Conservation (phyloP, 2,888 invertebrate species). For the Machimus rusticus region DNA sequence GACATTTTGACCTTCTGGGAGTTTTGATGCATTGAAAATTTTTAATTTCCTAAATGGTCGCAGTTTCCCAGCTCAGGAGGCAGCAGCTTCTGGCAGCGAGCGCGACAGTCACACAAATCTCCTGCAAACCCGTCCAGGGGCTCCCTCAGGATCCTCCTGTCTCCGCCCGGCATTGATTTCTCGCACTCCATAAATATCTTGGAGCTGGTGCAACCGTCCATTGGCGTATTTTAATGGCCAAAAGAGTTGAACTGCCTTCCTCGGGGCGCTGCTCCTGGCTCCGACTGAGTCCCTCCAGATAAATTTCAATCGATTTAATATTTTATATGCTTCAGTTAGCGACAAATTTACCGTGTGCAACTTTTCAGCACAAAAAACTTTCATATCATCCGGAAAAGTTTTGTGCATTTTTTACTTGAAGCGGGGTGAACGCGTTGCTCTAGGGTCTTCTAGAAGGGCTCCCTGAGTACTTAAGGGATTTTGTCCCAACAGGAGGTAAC, state of each 20-base stretch:
- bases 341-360: conserved; percentile 41
- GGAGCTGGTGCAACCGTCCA: conserved; percentile 29
- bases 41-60: conserved; percentile 33
- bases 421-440: not conserved
- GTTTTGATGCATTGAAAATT: conserved; percentile 18
- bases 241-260: conserved; percentile 11
- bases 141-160: not conserved
- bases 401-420: conserved; percentile 17
- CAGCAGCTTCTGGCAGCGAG: not conserved
- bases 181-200: conserved; percentile 40
- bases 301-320: conserved; percentile 40
- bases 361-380: conserved; percentile 30
- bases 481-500: not conserved
- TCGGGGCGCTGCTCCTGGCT: not conserved
- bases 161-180: conserved; percentile 31
- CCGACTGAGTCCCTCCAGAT: conserved; percentile 16
- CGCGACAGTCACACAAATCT: conserved; percentile 3
- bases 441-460: not conserved
- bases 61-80: not conserved
- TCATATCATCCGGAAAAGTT: conserved; percentile 35
- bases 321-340: conserved; percentile 41
- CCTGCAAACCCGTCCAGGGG: not conserved
- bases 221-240: conserved; percentile 36
- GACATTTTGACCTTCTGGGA: not conserved
- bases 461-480: not conserved